A percentile compares a stretch with the other conserved stretches of the same genome.
Evolutionary conservation across 2,888 invertebrate genomes (phyloP).

Genomic region (Zygothrica quintamaculata): DNA sequence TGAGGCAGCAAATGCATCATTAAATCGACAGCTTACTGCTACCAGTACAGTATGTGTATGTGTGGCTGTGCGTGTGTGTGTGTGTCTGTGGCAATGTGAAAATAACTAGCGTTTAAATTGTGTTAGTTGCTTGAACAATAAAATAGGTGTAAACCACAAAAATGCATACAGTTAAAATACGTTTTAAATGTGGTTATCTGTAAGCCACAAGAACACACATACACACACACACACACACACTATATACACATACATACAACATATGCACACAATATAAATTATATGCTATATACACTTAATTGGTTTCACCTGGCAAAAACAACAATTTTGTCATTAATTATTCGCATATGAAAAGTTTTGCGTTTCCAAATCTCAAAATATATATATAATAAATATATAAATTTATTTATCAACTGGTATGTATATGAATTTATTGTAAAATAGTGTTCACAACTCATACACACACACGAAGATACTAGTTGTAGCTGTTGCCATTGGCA

Average conservation of each 20-base stretch:
- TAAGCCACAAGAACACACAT: conserved; percentile 3
- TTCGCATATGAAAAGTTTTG: conserved; percentile 36
- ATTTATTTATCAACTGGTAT: not conserved
- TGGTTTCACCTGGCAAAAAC: conserved; percentile 44
- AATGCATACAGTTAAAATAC: conserved; percentile 31
- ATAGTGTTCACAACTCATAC: not conserved
- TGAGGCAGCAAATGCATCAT: conserved; percentile 51
- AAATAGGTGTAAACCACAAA: conserved; percentile 54
- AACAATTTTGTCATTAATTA: conserved; percentile 50
- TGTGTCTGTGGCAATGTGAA: not conserved
- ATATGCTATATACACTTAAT: conserved; percentile 50
- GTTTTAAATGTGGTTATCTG: conserved; percentile 44
- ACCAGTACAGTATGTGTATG: not conserved
- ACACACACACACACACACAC: conserved; percentile 4
- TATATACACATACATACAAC: conserved; percentile 10
- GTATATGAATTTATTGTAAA: conserved; percentile 10
- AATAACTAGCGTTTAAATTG: conserved; percentile 3
- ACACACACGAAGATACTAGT: conserved; percentile 3
- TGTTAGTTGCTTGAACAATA: conserved; percentile 30
- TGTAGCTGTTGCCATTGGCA: conserved; percentile 19
- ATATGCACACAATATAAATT: conserved; percentile 18
- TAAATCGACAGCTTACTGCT: conserved; percentile 36
- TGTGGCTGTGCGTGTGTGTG: not conserved
- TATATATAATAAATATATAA: conserved; percentile 35
- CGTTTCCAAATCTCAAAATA: conserved; percentile 34